Percentiles rank a stretch among this genome's conserved stretches.
Conservation (phyloP, 2,888 invertebrate genomes). For the Thymelicus sylvestris region DNA sequence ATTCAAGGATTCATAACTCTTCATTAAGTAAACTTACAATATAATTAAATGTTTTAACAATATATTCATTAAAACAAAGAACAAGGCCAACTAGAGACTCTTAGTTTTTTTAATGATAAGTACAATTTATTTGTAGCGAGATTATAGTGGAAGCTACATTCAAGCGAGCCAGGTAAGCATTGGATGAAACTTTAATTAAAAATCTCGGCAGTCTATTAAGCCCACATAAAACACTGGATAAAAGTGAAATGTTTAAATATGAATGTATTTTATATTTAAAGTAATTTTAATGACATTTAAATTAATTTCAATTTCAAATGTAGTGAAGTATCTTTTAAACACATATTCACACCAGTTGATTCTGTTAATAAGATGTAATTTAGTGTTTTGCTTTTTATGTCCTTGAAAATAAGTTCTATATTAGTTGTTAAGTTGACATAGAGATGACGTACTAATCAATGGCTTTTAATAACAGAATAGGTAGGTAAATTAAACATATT, state of each 20-base stretch:
- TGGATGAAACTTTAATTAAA: slow-evolving; percentile 37
- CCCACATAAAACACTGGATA: slow-evolving; percentile 29
- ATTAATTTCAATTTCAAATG: slow-evolving; percentile 12
- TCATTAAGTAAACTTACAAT: too few relatives aligned
- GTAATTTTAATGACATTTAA: slow-evolving; percentile 13
- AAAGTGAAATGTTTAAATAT: slow-evolving; percentile 24
- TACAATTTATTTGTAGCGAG: slow-evolving; percentile 7
- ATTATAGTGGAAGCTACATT: slow-evolving; percentile 9
- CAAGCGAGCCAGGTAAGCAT: slow-evolving; percentile 15
- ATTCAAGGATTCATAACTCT: too few relatives aligned
- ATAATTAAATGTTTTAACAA: too few relatives aligned
- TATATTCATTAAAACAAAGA: not conserved
- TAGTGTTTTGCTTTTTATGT: not conserved
- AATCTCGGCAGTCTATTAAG: slow-evolving; percentile 33
- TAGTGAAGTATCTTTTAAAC: slow-evolving; percentile 6
- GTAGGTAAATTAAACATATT: not conserved
- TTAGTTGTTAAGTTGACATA: too few relatives aligned
- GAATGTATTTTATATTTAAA: slow-evolving; percentile 11
- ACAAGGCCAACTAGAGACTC: not conserved
- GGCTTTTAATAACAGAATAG: not conserved
- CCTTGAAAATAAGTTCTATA: too few relatives aligned
- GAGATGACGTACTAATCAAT: too few relatives aligned
- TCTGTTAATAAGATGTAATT: not conserved
- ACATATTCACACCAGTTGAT: not conserved
- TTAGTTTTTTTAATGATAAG: slow-evolving; percentile 1